Percentiles rank a stretch among this genome's conserved stretches.
These are phyloP conservation scores for Lasaia peninsularis DNA, from an alignment of 1,140 invertebrate species.

Conservation along the genomic window DNA sequence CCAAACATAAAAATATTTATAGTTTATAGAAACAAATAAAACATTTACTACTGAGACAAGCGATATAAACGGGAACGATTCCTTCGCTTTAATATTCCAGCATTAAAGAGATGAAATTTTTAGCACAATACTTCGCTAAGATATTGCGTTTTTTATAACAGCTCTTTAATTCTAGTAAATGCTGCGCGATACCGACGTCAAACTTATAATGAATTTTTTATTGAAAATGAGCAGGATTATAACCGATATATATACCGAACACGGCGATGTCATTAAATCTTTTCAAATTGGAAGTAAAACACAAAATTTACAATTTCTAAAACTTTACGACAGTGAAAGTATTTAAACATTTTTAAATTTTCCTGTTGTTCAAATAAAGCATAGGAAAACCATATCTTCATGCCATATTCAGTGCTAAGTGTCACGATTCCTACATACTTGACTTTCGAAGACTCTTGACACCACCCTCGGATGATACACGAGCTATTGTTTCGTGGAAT, in stretches of 20 bases:
- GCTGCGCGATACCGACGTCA: not conserved
- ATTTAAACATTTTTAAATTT: too few species aligned
- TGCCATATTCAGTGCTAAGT: too few species aligned
- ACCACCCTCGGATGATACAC: too few species aligned
- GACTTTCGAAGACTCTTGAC: too few species aligned
- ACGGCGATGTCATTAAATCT: not conserved
- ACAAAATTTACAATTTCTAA: not conserved
- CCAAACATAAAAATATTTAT: slow-evolving; percentile 28
- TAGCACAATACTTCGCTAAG: not conserved
- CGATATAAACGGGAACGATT: slow-evolving; percentile 19
- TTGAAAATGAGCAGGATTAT: not conserved
- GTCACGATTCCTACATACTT: too few species aligned
- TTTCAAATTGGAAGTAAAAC: not conserved
- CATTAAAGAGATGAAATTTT: slow-evolving; percentile 2
- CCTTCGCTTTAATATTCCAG: slow-evolving; percentile 24
- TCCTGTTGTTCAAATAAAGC: too few species aligned
- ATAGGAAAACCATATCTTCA: too few species aligned
- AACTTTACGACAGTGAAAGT: not conserved
- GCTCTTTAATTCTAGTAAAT: not conserved
- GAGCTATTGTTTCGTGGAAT: too few species aligned
- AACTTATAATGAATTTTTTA: not conserved
- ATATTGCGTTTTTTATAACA: slow-evolving; percentile 7
- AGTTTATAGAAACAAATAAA: slow-evolving; percentile 35
- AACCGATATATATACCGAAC: too few species aligned
- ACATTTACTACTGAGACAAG: slow-evolving; percentile 25